A percentile compares a stretch with the other conserved stretches of the same genome.
Evolutionary conservation across 2,113 vertebrate genomes (phyloP).

Genomic region (Gavia stellata): DNA sequence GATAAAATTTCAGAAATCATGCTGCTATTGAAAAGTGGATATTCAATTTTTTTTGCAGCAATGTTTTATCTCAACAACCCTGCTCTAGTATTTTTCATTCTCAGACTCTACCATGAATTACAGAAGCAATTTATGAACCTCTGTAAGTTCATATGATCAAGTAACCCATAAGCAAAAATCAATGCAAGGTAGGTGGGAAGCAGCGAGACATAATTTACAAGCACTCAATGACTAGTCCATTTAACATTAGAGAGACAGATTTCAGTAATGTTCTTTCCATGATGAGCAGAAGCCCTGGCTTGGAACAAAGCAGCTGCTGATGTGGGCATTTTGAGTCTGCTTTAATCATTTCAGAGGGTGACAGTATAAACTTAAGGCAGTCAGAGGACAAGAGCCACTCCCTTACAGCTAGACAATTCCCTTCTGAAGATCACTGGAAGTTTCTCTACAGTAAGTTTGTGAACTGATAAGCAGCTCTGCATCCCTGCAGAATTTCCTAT

Average conservation of each 20-base stretch:
- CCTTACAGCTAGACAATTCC: neutral
- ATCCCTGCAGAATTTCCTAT: neutral
- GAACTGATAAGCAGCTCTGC: neutral
- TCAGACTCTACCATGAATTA: neutral
- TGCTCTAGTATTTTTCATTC: neutral
- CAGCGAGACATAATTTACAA: neutral
- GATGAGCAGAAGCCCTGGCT: neutral
- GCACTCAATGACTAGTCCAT: neutral
- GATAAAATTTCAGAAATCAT: neutral
- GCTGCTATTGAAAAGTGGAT: neutral
- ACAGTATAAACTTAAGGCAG: neutral
- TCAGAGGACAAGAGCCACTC: neutral
- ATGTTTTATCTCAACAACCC: neutral
- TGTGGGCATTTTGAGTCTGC: neutral
- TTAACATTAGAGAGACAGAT: conserved; percentile 10
- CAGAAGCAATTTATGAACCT: conserved; percentile 2
- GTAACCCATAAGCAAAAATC: conserved; percentile 44
- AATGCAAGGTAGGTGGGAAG: neutral
- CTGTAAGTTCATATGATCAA: conserved; percentile 25
- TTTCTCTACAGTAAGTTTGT: neutral
- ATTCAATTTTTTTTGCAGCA: neutral
- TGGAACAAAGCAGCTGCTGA: conserved; percentile 23
- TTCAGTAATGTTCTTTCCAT: neutral
- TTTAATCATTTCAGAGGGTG: neutral
- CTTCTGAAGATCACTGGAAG: neutral